Evolutionary conservation across 1,140 invertebrate genomes (phyloP), one percentile per base, ranked within the genome.

Genomic region (Drusus annulatus): DNA sequence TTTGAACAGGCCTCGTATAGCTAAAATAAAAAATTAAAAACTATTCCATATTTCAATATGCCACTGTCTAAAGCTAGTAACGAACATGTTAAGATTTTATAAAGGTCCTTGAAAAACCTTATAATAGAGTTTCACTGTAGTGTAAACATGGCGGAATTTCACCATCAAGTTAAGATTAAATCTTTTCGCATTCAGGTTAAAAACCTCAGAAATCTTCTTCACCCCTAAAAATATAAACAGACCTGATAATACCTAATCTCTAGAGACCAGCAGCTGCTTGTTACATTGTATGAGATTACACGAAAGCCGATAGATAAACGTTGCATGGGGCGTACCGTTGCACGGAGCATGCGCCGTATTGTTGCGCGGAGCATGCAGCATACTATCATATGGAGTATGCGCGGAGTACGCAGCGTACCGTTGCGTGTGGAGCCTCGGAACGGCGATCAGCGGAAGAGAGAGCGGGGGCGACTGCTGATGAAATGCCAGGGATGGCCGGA

Each of bases 401-500:
- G 6, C 28, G 5, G 8, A 4, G 36, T 7, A 45, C 36, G 36
- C 36, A 45, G 36, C 28, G 21, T 25, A 25, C 23, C 3, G 21
- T 25, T 28, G 45, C 3, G 28, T 10, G 17, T 8, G 51, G 50
- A 75, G 58, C 15, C 54, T 6, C 19, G 21, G 1, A 17, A 25
- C 10, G 51, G 50, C 50, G 21, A 51, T 79, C 54, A 83, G 60
- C 69, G 81, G 65, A 83, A 83, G 5, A 83, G 69, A 3, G 81
- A 80, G 45, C 81, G 81, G 0, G 81, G 81, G n/a, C 81, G 81
- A 21, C 65, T 65, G 68, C 76, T 78, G 31, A 83, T 83, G 23
- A 83, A 78, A 25, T 74, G 74, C 81, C 81, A 83, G 23, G 79
- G 73, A 45, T 83, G 78, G 19, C 51, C 75, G 13, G 79, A 80